phyloP scores from a whole-genome alignment of 2,797 vertebrate genomes.

The Lerista edwardsae region DNA sequence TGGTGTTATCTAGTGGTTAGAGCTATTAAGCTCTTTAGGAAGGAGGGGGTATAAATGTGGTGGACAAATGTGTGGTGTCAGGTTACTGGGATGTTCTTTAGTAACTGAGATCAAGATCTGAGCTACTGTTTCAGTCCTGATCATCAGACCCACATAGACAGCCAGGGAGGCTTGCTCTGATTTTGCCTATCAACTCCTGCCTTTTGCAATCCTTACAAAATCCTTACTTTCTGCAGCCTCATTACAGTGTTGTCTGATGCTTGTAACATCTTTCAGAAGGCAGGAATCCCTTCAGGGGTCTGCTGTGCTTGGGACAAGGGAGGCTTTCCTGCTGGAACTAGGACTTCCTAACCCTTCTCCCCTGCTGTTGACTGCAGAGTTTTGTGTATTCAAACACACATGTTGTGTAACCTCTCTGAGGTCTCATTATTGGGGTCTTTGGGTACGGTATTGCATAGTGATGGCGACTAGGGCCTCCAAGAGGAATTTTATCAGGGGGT shows the following conservation, averaged over 20 bases:
- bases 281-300: neutral
- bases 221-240: neutral
- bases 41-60: neutral
- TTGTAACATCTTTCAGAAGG: neutral
- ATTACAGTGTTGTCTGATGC: neutral
- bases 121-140: neutral
- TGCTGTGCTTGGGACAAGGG: neutral
- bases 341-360: neutral
- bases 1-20: neutral
- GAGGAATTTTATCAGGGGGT: no score
- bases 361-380: neutral
- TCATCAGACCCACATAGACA: neutral
- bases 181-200: neutral
- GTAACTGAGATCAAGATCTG: neutral
- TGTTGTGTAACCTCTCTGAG: neutral
- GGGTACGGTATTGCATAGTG: neutral
- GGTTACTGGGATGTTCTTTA: neutral
- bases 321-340: neutral
- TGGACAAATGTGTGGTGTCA: neutral
- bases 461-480: no score
- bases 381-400: neutral
- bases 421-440: neutral
- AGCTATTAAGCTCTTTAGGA: neutral
- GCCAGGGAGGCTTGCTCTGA: no score
- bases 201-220: neutral